These are phyloP conservation scores for Eucera pruinosa DNA, from an alignment of 2,888 invertebrate species.

Conservation along the genomic window DNA sequence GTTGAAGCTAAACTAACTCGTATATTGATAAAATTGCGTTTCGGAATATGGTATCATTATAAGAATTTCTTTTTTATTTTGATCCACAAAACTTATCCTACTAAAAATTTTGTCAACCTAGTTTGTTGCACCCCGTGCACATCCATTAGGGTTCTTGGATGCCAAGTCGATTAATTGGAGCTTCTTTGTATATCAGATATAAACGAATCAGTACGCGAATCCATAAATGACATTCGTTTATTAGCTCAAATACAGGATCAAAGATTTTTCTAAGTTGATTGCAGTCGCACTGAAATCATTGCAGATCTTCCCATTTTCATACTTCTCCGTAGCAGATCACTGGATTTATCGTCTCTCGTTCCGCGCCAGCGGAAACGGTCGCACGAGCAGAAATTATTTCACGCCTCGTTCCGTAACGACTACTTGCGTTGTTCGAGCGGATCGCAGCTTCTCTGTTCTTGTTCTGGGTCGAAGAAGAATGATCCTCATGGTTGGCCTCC, in stretches of 20 bases:
- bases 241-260: slow-evolving; percentile 42
- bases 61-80: no score
- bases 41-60: no score
- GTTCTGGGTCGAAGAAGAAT: slow-evolving; percentile 30
- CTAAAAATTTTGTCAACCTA: no score
- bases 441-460: slow-evolving; percentile 23
- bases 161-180: slow-evolving; percentile 37
- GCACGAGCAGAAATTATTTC: slow-evolving; percentile 57
- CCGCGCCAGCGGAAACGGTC: slow-evolving; percentile 23
- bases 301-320: slow-evolving; percentile 44
- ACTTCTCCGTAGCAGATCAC: slow-evolving; percentile 35
- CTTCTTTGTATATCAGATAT: no score
- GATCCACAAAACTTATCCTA: no score
- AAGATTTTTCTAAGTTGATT: slow-evolving; percentile 27
- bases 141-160: no score
- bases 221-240: slow-evolving; percentile 35
- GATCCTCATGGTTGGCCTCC: background rate
- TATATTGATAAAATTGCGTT: no score
- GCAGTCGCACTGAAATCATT: slow-evolving; percentile 7
- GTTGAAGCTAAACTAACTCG: no score
- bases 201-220: slow-evolving; percentile 21
- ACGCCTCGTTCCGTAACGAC: slow-evolving; percentile 63
- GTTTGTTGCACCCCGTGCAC: no score
- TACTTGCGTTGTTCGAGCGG: slow-evolving; percentile 38
- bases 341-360: slow-evolving; percentile 50